phyloP scores from a whole-genome alignment of 1,140 invertebrate species.

The Trichomalopsis sarcophagae region DNA sequence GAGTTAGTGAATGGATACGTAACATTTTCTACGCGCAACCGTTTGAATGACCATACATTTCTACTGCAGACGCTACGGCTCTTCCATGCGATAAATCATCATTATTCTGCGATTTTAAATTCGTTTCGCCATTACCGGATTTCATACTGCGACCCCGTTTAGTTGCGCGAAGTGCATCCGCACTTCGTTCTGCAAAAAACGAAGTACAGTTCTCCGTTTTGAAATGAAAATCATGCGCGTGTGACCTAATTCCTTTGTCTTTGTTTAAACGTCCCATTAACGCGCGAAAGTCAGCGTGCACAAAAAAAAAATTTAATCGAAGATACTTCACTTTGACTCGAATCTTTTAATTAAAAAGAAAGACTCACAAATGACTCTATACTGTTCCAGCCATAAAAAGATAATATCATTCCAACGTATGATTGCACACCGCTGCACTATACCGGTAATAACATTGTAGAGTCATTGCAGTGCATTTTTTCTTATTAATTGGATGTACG shows the following conservation, averaged over 20 bases:
- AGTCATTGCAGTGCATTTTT: neutral
- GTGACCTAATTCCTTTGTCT: neutral
- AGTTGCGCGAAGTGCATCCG: conserved; percentile 6
- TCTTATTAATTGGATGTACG: neutral
- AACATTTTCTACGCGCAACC: neutral
- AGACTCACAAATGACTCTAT: neutral
- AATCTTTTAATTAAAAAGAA: neutral
- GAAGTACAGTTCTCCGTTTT: neutral
- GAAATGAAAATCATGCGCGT: conserved; percentile 20
- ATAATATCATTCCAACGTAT: neutral
- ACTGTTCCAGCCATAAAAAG: neutral
- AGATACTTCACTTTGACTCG: neutral
- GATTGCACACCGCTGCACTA: neutral
- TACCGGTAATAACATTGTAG: neutral
- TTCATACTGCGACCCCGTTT: conserved; percentile 11
- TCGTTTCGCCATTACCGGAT: conserved; percentile 34
- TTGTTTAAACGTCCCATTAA: neutral
- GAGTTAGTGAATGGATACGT: neutral
- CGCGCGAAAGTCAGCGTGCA: neutral
- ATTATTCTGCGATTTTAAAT: conserved; percentile 43
- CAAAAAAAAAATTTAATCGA: neutral
- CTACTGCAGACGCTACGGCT: neutral
- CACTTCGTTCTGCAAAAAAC: neutral
- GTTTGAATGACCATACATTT: neutral
- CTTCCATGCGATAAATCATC: conserved; percentile 41